Evolutionary conservation across 2,888 invertebrate genomes (phyloP).

Genomic region (Cenopis cana): DNA sequence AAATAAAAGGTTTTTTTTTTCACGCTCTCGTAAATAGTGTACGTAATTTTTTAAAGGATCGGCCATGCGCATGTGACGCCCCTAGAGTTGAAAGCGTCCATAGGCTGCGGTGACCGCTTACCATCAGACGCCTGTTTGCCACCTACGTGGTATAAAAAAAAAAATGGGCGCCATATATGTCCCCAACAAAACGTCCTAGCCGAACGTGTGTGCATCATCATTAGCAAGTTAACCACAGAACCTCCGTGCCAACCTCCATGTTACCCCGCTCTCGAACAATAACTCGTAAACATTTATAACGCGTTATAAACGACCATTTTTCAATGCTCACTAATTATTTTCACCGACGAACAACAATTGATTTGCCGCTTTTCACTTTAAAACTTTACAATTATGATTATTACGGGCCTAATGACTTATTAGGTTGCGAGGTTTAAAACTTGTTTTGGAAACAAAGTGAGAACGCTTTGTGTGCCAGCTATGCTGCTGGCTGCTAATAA

Average conservation of each 20-base stretch:
- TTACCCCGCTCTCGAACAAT: slow-evolving; percentile 72
- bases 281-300: slow-evolving; percentile 84
- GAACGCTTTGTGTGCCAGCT: slow-evolving; percentile 25
- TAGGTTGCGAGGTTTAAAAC: slow-evolving; percentile 25
- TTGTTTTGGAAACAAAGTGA: slow-evolving; percentile 36
- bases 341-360: slow-evolving; percentile 73
- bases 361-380: slow-evolving; percentile 68
- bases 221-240: slow-evolving; percentile 28
- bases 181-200: not conserved
- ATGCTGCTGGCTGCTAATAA: slow-evolving; percentile 1
- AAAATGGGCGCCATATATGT: not conserved
- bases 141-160: slow-evolving; percentile 34
- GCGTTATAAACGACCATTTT: slow-evolving; percentile 81
- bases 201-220: slow-evolving; percentile 9
- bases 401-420: slow-evolving; percentile 41
- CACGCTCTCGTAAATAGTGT: too few species aligned
- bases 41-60: too few species aligned
- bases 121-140: too few species aligned
- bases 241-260: slow-evolving; percentile 53
- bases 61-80: too few species aligned
- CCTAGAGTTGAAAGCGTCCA: too few species aligned
- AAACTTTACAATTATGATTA: slow-evolving; percentile 46
- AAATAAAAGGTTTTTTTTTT: too few species aligned
- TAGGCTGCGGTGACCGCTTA: too few species aligned
- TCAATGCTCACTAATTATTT: slow-evolving; percentile 82